Base-by-base conservation (phyloP, 1,140 invertebrate species). In the Galleria mellonella region DNA sequence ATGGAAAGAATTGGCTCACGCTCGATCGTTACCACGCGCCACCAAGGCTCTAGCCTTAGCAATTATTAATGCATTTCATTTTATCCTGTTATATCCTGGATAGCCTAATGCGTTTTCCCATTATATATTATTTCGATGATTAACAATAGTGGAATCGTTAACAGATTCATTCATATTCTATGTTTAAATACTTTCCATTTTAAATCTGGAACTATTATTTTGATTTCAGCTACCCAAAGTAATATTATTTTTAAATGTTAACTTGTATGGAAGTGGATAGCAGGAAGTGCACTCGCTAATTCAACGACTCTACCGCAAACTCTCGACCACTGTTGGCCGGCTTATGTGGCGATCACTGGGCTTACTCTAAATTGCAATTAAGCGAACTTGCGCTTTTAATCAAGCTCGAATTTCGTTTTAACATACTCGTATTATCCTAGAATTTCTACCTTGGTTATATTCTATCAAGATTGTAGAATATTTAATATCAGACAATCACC, bases 31-130 rank as follows among this genome's bases (percentile, higher is more conserved):
- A 23, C 17, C 17, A 23, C 6, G 17, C 12, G 35, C 14, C 35
- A 23, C 17, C 17, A 23, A 23, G 17, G 35, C 35, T 37, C 14
- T 37, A 10, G 35, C 35, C 17, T 37, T 49, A 43, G 52, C 48
- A 58, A 67, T 74, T 64, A 69, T 75, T 74, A 71, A 56, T 74
- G 60, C 63, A 71, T 74, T 71, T 77, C 69, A 71, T 72, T 72
- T 66, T 41, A 51, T 52, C 51, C 51, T 35, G 45, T 40, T 37
- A 49, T 47, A 45, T 51, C 55, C 54, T 44, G 58, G 47, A 48
- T 50, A 55, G 60, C 67, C 68, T 81, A 77, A 81, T 81, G 72
- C 70, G 66, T 72, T 77, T 58, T 49, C 58, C 64, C 70, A 75
- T 77, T 81, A 81, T 57, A 60, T 64, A 57, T 67, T 70, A 68